These are phyloP conservation scores for Ostrea edulis DNA, from an alignment of 1,140 invertebrate species.

Conservation along the genomic window DNA sequence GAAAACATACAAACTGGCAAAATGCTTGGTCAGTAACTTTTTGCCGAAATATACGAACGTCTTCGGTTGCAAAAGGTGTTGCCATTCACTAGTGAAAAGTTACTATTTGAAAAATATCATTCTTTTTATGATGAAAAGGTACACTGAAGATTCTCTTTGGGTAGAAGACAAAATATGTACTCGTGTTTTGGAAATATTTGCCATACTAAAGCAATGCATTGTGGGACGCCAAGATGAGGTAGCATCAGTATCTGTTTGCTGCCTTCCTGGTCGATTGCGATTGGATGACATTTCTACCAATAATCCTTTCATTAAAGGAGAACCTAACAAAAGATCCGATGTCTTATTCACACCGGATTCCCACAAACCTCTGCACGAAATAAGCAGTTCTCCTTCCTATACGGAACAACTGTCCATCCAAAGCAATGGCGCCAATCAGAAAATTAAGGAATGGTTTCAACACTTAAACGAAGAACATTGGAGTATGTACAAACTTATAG, in stretches of 20 bases:
- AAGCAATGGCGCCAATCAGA: neutral
- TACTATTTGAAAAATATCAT: neutral
- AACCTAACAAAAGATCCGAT: neutral
- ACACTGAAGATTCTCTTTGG: too few species aligned
- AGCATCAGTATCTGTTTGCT: neutral
- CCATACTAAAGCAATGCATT: neutral
- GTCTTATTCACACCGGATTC: neutral
- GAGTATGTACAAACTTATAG: neutral
- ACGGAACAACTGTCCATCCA: too few species aligned
- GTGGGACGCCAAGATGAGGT: neutral
- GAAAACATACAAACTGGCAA: neutral
- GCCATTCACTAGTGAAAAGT: neutral
- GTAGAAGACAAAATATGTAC: too few species aligned
- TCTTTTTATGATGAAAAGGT: too few species aligned
- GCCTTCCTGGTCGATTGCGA: neutral
- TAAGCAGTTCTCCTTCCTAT: neutral
- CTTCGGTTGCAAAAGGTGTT: neutral
- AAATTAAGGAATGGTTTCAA: neutral
- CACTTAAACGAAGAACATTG: neutral
- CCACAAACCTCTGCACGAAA: neutral
- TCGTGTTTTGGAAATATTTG: neutral
- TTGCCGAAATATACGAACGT: neutral
- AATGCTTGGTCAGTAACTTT: constrained; percentile 6
- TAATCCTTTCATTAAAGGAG: neutral
- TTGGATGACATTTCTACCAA: neutral